Evolutionary conservation across 2,113 vertebrate genomes (phyloP), one percentile per base, ranked within the genome.

Genomic region (Boulengeromyrus knoepffleri): DNA sequence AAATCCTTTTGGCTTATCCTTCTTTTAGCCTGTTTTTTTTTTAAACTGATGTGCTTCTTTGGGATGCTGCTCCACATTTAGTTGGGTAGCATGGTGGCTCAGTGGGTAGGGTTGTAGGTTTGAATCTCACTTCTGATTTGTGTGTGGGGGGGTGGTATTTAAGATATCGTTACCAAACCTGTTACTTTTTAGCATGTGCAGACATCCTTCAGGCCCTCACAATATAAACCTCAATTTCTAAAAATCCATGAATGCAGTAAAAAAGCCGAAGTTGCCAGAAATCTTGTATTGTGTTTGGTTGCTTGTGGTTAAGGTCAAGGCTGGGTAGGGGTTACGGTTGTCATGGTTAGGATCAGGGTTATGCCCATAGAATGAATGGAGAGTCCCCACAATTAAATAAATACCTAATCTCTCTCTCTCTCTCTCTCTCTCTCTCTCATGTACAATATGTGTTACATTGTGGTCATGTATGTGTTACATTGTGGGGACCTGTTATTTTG

Each of bases 1-100:
- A 92, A 95, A 94, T 92, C 95, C 94, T 94, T 93, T 89, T 93
- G 93, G 92, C 94, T 93, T 94, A 92, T 95, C 93, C 95, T 90
- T 21, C 87, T 94, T 66, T 92, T 92, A 47, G 92, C 91, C 94
- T 93, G 93, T 46, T 3, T 56, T 92, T 93, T 53, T 58, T 87
- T 87, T 36, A 92, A 91, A 90, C 92, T 94, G 91, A 94, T 95
- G 94, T 94, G 36, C 15, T 80, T 19, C 31, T 42, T 42, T 80
- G 74, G 17, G 36, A 42, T 42, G 13, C 74, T 39, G 74, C 13
- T 42, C 10, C 36, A 1, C 36, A 80, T 27, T 42, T 39, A 80
- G 17, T 3, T 42, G 15, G 15, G 74, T 80, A 42, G 36, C 74
- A 80, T 70, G 62, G 62, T 70, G 62, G 27, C 27, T 70, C n/a